These are phyloP conservation scores for Myanophis thanlyinensis DNA, from an alignment of 2,113 vertebrate species.

Conservation along the genomic window DNA sequence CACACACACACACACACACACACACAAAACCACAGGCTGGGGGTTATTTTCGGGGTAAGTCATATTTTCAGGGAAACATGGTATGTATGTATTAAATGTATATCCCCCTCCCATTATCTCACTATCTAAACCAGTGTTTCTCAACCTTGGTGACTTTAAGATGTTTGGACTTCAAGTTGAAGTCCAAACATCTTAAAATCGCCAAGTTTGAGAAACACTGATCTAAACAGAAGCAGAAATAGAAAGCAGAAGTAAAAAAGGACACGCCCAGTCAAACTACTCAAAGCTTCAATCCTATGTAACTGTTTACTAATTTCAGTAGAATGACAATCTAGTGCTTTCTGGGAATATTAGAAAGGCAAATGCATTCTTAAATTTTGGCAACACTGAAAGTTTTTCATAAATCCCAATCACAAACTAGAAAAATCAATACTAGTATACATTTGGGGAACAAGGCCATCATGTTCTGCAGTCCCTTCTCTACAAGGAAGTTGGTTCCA, in stretches of 20 bases:
- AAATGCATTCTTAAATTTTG: background rate
- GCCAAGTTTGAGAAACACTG: no score
- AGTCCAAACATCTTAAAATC: no score
- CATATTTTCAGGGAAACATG: no score
- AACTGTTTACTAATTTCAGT: background rate
- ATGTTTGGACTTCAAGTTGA: no score
- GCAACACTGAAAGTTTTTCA: background rate
- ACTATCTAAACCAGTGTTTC: no score
- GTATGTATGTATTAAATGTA: background rate
- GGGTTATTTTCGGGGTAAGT: no score
- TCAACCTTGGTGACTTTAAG: no score
- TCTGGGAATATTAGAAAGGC: background rate
- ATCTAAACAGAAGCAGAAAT: background rate
- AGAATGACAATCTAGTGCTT: background rate
- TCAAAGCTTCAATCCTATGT: background rate
- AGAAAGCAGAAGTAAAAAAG: background rate
- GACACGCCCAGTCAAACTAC: background rate
- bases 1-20: no score
- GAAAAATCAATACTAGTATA: background rate
- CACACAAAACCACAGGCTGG: no score
- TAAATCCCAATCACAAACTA: constrained; percentile 1
- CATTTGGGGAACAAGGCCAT: constrained; percentile 5
- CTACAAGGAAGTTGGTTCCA: constrained; percentile 33
- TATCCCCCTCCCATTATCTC: background rate
- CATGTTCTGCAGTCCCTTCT: constrained; percentile 13